Percentiles rank a stretch among this genome's conserved stretches.
phyloP scores from a whole-genome alignment of 1,140 invertebrate species.

The Lepidurus couesii region DNA sequence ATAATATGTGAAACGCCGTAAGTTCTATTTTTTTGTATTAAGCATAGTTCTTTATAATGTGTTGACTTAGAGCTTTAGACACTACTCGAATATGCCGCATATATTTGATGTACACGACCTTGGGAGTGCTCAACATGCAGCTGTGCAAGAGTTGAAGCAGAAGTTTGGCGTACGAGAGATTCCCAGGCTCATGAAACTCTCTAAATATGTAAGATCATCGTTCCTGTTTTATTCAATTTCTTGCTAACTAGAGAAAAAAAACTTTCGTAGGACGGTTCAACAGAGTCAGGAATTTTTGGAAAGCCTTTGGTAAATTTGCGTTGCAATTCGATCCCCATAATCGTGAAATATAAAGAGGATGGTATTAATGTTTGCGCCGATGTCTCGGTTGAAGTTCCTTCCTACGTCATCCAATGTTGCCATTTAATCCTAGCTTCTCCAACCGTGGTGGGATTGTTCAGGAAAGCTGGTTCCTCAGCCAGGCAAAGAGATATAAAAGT shows the following conservation, averaged over 20 bases:
- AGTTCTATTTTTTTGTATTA: background rate
- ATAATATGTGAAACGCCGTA: slow-evolving; percentile 9
- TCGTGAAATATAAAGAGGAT: slow-evolving; percentile 24
- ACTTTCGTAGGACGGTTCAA: background rate
- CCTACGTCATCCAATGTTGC: slow-evolving; percentile 65
- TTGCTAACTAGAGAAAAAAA: background rate
- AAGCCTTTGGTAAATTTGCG: slow-evolving; percentile 22
- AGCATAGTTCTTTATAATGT: background rate
- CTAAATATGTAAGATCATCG: background rate
- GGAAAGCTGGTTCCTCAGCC: slow-evolving; percentile 72
- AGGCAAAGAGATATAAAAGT: slow-evolving; percentile 74
- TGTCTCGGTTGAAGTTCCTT: slow-evolving; percentile 59
- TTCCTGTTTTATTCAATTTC: background rate
- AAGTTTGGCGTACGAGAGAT: background rate
- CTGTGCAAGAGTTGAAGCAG: slow-evolving; percentile 15
- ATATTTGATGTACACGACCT: background rate
- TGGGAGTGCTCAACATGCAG: slow-evolving; percentile 7
- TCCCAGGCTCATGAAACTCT: background rate
- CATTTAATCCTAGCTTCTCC: slow-evolving; percentile 59
- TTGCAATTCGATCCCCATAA: slow-evolving; percentile 18
- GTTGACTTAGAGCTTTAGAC: background rate
- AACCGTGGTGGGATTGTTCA: slow-evolving; percentile 70
- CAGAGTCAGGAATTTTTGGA: slow-evolving; percentile 25
- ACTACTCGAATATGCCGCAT: background rate
- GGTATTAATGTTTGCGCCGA: slow-evolving; percentile 40